Base-by-base conservation (phyloP, 2,888 invertebrate species). In the Eupithecia tripunctaria region DNA sequence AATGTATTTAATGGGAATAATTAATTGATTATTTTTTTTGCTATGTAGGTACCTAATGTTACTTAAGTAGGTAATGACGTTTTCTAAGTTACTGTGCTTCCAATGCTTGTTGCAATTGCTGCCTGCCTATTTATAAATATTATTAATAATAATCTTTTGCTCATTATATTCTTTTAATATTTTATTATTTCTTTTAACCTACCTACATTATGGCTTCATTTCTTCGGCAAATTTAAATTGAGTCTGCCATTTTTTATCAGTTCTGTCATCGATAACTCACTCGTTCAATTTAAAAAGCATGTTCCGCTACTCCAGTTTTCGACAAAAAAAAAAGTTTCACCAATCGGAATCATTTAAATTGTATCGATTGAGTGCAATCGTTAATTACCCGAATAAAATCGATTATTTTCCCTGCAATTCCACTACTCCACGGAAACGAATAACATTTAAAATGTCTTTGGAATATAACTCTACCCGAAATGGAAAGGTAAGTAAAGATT, bases 301-400 rank as follows among this genome's bases (percentile, higher is more conserved):
- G 72, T 79, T 78, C 67, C 76, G 78, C 74, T 79, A 80, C 79
- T 81, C 75, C 75, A 76, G 76, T 79, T 79, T 72, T 64, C 7
- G 73, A 69, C 71, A 82, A 81, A 76, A 80, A 82, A 83, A 85
- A 60, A 74, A 85, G 83, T 86, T 84, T 81, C 79, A 77, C 78
- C 82, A 80, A 88, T 88, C 89, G 91, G 89, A 91, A 89, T 90
- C 85, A 84, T 87, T 86, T 79, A 85, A 86, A 84, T 80, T 84
- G 83, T 83, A 80, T 85, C 85, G 81, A 85, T 84, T 82, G 82
- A 86, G 84, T 89, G 86, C 88, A 89, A 85, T 84, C 84, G 82
- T 86, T 87, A 88, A 88, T 86, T 86, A 83, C 76, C 66, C 74
- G 67, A 75, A 72, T 66, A 76, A 75, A 73, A 43, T 75, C 71